These are phyloP conservation scores for Tragelaphus strepsiceros DNA, from an alignment of 2,113 vertebrate species.

Conservation along the genomic window DNA sequence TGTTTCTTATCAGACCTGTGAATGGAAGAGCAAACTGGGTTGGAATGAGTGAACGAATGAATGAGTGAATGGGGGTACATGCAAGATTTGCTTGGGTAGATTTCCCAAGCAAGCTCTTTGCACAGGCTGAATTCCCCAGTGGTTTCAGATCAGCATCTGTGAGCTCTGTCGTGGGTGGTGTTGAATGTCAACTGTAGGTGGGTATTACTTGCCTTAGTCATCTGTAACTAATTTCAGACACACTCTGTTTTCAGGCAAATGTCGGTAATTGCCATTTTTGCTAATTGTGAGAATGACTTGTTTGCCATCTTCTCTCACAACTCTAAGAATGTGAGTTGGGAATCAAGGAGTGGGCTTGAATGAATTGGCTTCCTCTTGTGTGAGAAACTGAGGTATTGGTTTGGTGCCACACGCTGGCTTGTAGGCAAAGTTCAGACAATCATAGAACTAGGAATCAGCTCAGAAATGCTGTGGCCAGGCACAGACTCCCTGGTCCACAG, in stretches of 20 bases:
- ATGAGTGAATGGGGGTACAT: neutral
- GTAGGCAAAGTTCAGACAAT: neutral
- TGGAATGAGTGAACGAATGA: neutral
- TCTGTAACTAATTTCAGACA: constrained; percentile 51
- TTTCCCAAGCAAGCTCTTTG: neutral
- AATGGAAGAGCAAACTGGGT: neutral
- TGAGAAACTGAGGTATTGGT: neutral
- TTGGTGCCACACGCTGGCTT: neutral
- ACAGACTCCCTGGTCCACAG: neutral
- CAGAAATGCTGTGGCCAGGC: neutral
- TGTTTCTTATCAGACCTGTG: neutral
- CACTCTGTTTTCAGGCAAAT: constrained; percentile 48
- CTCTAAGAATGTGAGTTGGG: neutral
- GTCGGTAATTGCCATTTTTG: constrained; percentile 48
- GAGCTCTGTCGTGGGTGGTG: constrained; percentile 19
- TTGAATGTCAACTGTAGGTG: constrained; percentile 53
- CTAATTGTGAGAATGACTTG: constrained; percentile 52
- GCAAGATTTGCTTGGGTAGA: neutral
- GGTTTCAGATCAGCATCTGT: neutral
- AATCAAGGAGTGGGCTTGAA: neutral
- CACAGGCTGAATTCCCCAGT: neutral
- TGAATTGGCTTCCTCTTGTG: neutral
- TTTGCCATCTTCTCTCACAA: constrained; percentile 45
- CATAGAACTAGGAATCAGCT: neutral
- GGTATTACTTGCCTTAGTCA: constrained; percentile 55